These are phyloP conservation scores for Odontophorus gujanensis DNA, from an alignment of 2,113 vertebrate genomes.

Conservation along the genomic window DNA sequence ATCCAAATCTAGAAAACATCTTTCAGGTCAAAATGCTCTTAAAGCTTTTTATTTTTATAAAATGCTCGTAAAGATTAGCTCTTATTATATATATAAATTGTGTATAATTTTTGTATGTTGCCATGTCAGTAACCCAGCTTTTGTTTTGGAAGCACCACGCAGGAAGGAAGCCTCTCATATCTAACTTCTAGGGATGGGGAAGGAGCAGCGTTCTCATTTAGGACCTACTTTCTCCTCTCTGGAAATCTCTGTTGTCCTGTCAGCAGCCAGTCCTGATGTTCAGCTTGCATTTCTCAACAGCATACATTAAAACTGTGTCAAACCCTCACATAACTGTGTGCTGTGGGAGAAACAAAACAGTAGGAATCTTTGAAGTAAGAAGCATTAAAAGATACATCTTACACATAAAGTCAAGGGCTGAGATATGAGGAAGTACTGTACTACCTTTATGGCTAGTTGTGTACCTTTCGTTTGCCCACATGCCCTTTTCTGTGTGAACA, in stretches of 20 bases:
- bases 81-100: background rate
- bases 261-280: background rate
- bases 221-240: background rate
- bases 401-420: background rate
- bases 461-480: background rate
- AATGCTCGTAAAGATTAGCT: background rate
- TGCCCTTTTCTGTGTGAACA: background rate
- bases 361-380: background rate
- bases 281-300: background rate
- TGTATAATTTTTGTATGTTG: background rate
- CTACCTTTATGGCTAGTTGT: background rate
- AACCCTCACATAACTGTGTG: fast-evolving
- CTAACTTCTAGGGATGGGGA: background rate
- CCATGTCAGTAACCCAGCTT: background rate
- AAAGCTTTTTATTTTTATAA: background rate
- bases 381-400: background rate
- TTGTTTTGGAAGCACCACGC: background rate
- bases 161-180: background rate
- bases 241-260: background rate
- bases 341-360: background rate
- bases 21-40: background rate
- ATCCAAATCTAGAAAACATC: background rate
- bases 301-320: background rate
- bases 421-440: background rate
- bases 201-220: background rate